A percentile compares a stretch with the other conserved stretches of the same genome.
phyloP scores from a whole-genome alignment of 2,888 invertebrate species.

The Drosophila cognata region DNA sequence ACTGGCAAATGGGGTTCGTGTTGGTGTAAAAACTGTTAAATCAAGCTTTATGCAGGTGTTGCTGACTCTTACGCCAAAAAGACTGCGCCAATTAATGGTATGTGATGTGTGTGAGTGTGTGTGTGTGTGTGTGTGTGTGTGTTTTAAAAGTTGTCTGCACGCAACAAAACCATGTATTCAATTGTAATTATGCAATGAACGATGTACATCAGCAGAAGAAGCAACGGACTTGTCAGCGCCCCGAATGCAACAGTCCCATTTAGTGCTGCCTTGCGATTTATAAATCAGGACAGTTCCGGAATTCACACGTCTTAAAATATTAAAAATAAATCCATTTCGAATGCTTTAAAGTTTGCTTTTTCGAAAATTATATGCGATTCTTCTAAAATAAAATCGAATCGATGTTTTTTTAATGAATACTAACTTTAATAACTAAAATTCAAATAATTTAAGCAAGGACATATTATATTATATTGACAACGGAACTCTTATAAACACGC shows the following conservation, averaged over 20 bases:
- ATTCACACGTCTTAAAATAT: not conserved
- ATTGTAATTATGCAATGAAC: conserved; percentile 49
- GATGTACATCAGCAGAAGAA: conserved; percentile 16
- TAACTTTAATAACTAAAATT: not conserved
- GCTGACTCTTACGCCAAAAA: conserved; percentile 41
- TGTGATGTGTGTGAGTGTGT: conserved; percentile 14
- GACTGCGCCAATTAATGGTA: conserved; percentile 42
- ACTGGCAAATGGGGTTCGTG: conserved; percentile 51
- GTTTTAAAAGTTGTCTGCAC: conserved; percentile 35
- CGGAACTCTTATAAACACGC: not conserved
- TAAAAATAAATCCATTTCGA: not conserved
- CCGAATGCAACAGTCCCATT: conserved; percentile 43
- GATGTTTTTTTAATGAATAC: not conserved
- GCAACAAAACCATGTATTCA: conserved; percentile 51
- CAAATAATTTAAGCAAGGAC: not conserved
- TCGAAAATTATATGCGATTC: not conserved
- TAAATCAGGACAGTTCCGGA: not conserved
- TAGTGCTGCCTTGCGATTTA: not conserved
- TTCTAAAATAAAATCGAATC: not conserved
- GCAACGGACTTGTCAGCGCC: conserved; percentile 10
- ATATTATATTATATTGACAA: not conserved
- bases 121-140: conserved; percentile 19
- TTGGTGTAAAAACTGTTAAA: conserved; percentile 66
- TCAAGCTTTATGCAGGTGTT: conserved; percentile 65
- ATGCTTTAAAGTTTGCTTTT: not conserved